Evolutionary conservation across 1,140 invertebrate genomes (phyloP), one percentile per base, ranked within the genome.

Genomic region (Formica exsecta): DNA sequence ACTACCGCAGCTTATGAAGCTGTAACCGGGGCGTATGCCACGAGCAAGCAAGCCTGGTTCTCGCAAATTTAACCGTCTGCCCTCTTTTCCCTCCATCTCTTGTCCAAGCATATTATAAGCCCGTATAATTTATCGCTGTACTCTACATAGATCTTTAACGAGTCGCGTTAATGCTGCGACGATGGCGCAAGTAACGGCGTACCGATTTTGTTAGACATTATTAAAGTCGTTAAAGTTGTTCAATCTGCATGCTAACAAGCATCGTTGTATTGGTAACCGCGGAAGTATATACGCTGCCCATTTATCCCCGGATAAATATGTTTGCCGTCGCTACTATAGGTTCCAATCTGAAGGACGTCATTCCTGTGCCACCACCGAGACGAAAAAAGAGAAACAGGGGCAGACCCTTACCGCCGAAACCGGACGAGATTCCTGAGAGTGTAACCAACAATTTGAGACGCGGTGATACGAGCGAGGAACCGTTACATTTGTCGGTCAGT

Each of bases 361-460:
- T 90, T 8, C 95, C 95, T 6, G 88, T 95, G 29, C 94, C 95
- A 61, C 95, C 95, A 2, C 95, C 95, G 9, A 92, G 94, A 22
- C 92, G 91, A 19, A 92, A 92, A 22, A 93, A 92, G 41, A 92
- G 90, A 90, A 95, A 94, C 86, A 88, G 83, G 70, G 90, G 92
- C 57, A 90, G 94, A 70, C 93, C 94, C 19, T 86, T 95, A 75
- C 94, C 94, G 0, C 93, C 94, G 32, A 94, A 95, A 84, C 94
- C 94, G 61, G 92, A 93, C 80, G 92, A 94, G 80, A 75, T 92
- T 62, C 70, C 51, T 9, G 87, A 87, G 38, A 86, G 84, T n/a
- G 16, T 62, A 48, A 61, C 41, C 64, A 62, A 51, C 36, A 86
- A 81, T 79, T 71, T 61, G 74, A 80, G 85, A 65, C 85, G 85